phyloP scores from a whole-genome alignment of 2,888 invertebrate species.

The Monoplex corrugatus region DNA sequence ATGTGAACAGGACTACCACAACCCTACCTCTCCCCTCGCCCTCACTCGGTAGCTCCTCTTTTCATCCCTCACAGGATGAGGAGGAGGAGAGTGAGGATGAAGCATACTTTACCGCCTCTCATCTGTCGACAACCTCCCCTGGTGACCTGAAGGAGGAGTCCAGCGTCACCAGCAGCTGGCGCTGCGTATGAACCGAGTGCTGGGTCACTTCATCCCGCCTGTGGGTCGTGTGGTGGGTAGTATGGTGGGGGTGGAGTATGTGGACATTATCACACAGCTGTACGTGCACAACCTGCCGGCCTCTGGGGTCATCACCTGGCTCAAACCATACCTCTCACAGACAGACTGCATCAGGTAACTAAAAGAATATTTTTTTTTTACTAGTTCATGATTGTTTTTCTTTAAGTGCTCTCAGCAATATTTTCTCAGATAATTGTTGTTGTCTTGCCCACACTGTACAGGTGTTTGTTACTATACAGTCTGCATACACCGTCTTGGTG shows the following conservation, averaged over 20 bases:
- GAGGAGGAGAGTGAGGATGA: slow-evolving; percentile 28
- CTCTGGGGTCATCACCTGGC: slow-evolving; percentile 51
- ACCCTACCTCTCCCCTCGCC: neutral
- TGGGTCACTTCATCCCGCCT: slow-evolving; percentile 57
- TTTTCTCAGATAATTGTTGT: too few relatives aligned
- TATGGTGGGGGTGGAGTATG: slow-evolving; percentile 67
- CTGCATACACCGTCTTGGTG: too few relatives aligned
- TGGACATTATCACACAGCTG: slow-evolving; percentile 71
- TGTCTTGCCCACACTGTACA: too few relatives aligned
- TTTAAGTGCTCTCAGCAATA: too few relatives aligned
- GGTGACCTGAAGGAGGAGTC: slow-evolving; percentile 10
- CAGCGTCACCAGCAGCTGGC: slow-evolving; percentile 44
- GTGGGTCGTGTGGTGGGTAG: slow-evolving; percentile 69
- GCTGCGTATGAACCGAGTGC: slow-evolving; percentile 53
- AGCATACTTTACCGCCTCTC: slow-evolving; percentile 43
- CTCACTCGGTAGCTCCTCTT: neutral
- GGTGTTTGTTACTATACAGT: too few relatives aligned
- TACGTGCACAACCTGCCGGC: slow-evolving; percentile 56
- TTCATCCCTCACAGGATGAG: neutral
- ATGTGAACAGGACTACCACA: neutral
- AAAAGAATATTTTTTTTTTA: too few relatives aligned
- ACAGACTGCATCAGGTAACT: slow-evolving; percentile 69
- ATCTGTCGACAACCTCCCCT: neutral
- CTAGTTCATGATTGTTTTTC: too few relatives aligned
- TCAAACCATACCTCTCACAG: slow-evolving; percentile 61